A percentile compares a stretch with the other conserved stretches of the same genome.
These are phyloP conservation scores for Canis aureus DNA, from an alignment of 2,113 vertebrate genomes.

Conservation along the genomic window DNA sequence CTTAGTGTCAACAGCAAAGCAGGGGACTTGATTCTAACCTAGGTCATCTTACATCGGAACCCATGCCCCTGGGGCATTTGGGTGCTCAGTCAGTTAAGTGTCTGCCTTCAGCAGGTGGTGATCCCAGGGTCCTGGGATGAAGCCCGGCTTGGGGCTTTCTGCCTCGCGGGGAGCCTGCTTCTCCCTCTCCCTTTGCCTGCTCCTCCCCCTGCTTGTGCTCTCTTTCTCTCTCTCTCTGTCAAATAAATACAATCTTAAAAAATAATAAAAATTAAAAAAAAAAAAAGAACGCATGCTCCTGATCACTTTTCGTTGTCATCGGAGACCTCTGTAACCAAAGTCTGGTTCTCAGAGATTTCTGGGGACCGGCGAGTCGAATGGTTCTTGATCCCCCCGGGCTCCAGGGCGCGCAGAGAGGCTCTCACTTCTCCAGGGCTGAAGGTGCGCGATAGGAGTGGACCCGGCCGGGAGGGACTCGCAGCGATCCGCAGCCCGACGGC, in stretches of 20 bases:
- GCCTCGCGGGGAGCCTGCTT: too few species aligned
- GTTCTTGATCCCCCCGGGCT: background rate
- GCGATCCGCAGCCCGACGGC: background rate
- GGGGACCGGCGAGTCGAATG: accelerated
- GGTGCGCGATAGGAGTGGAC: accelerated
- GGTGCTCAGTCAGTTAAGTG: too few species aligned
- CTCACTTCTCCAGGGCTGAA: accelerated
- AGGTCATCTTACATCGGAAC: background rate
- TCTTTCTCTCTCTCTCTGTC: too few species aligned
- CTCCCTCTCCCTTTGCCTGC: too few species aligned
- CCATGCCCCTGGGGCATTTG: background rate
- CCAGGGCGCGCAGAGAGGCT: background rate
- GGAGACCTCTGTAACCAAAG: background rate
- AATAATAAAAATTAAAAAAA: too few species aligned
- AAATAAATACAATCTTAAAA: too few species aligned
- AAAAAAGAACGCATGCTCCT: background rate
- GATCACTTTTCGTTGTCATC: background rate
- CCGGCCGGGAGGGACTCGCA: accelerated
- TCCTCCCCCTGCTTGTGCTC: too few species aligned
- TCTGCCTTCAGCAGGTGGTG: too few species aligned
- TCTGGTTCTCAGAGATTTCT: background rate
- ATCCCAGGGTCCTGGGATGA: too few species aligned
- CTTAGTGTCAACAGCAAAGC: too few species aligned
- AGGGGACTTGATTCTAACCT: background rate
- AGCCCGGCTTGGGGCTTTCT: too few species aligned